Conservation (phyloP, 2,888 invertebrate species). For the Molanna angustata region DNA sequence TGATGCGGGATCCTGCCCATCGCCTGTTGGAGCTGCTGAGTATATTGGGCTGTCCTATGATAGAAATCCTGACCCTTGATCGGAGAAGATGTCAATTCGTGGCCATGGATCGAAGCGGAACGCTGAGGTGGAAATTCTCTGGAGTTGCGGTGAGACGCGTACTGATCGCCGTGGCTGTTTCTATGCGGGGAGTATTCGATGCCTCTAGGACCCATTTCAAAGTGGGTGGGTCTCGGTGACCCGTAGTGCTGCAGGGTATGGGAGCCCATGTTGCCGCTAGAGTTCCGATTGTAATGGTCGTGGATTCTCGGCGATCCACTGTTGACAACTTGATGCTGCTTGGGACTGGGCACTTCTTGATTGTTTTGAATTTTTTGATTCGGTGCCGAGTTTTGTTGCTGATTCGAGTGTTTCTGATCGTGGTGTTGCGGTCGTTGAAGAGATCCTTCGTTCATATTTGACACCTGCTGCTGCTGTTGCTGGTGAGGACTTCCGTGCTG, state of each 20-base stretch:
- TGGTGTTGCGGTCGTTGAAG: conserved; percentile 16
- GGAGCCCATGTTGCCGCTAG: conserved; percentile 37
- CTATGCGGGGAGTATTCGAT: conserved; percentile 52
- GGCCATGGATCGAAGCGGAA: conserved; percentile 51
- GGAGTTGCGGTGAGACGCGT: conserved; percentile 40
- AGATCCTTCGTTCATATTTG: conserved; percentile 22
- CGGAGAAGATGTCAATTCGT: conserved; percentile 49
- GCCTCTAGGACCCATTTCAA: conserved; percentile 53
- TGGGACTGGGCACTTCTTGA: conserved; percentile 34
- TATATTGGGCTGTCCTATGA: conserved; percentile 45
- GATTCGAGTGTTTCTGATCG: conserved; percentile 35
- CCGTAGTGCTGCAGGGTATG: conserved; percentile 45
- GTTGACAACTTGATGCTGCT: conserved; percentile 31
- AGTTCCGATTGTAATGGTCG: conserved; percentile 35
- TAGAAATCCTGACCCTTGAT: conserved; percentile 47
- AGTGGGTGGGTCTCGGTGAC: conserved; percentile 44
- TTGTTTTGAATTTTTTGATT: conserved; percentile 18
- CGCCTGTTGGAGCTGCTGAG: conserved; percentile 40
- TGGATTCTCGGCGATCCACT: conserved; percentile 37
- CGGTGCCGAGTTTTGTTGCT: conserved; percentile 7
- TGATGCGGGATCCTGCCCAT: conserved; percentile 45
- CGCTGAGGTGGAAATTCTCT: conserved; percentile 50
- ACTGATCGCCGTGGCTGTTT: conserved; percentile 43
- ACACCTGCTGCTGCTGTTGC: conserved; percentile 15
- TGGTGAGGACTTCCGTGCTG: conserved; percentile 32